Percentiles rank a stretch among this genome's conserved stretches.
These are phyloP conservation scores for Philonicus albiceps DNA, from an alignment of 2,888 invertebrate species.

Conservation along the genomic window DNA sequence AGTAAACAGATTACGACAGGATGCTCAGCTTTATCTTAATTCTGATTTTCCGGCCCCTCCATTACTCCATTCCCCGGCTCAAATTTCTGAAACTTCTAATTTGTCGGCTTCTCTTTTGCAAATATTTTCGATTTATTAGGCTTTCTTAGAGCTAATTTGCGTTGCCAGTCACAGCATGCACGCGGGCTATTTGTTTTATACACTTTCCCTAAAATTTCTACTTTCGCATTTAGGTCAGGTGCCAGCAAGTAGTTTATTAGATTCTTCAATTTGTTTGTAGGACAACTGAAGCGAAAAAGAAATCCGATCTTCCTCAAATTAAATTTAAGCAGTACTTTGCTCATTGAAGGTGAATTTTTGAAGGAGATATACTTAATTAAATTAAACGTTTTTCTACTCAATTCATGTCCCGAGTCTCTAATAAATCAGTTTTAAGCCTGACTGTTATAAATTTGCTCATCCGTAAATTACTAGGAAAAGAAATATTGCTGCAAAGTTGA, in stretches of 20 bases:
- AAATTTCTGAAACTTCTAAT: conserved; percentile 22
- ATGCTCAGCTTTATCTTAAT: conserved; percentile 10
- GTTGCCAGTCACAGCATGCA: background rate
- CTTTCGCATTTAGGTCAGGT: background rate
- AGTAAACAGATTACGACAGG: conserved; percentile 21
- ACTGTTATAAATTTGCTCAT: background rate
- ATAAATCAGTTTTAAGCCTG: background rate
- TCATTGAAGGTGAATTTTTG: background rate
- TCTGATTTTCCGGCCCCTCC: background rate
- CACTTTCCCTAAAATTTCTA: background rate
- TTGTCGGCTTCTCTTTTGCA: background rate
- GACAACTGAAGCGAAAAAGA: background rate
- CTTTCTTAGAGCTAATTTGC: background rate
- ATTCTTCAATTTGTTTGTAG: background rate
- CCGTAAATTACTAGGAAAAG: background rate
- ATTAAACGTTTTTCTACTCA: background rate
- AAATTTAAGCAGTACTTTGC: background rate
- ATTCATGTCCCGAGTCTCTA: background rate
- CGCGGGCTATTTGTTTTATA: background rate
- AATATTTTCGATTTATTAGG: background rate
- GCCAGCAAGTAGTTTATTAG: background rate
- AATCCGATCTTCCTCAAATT: background rate
- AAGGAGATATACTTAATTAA: background rate
- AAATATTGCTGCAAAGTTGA: background rate
- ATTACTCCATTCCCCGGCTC: background rate